These are phyloP conservation scores for Augochlora pura DNA, from an alignment of 1,140 invertebrate species.

Conservation along the genomic window DNA sequence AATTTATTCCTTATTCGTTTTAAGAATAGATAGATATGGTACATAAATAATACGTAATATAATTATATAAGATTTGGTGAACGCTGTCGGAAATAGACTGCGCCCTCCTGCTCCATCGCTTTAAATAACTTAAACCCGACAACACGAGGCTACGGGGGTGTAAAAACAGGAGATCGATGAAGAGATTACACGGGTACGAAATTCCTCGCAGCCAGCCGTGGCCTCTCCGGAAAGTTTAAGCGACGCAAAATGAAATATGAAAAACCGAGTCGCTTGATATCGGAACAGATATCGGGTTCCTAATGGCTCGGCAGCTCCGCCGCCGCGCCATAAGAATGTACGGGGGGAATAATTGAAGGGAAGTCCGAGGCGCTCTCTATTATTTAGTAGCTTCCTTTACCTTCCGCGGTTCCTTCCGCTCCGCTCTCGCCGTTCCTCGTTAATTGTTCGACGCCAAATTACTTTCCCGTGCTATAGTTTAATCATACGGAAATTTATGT, in stretches of 20 bases:
- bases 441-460: slow-evolving; percentile 74
- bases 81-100: not conserved
- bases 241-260: slow-evolving; percentile 48
- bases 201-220: not conserved
- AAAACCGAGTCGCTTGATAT: slow-evolving; percentile 47
- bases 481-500: slow-evolving; percentile 70
- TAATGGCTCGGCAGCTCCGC: slow-evolving; percentile 74
- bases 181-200: not conserved
- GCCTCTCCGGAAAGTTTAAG: slow-evolving; percentile 42
- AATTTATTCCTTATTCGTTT: no score
- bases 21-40: no score
- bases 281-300: slow-evolving; percentile 74
- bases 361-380: slow-evolving; percentile 57
- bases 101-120: not conserved
- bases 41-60: no score
- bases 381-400: slow-evolving; percentile 53
- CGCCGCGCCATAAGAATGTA: slow-evolving; percentile 72
- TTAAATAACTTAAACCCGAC: not conserved
- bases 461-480: slow-evolving; percentile 63
- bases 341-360: slow-evolving; percentile 75
- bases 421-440: slow-evolving; percentile 43
- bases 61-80: no score
- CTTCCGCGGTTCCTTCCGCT: not conserved
- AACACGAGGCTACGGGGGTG: not conserved
- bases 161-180: not conserved